Conservation (phyloP, 2,113 vertebrate species). For the Centropristis striata region DNA sequence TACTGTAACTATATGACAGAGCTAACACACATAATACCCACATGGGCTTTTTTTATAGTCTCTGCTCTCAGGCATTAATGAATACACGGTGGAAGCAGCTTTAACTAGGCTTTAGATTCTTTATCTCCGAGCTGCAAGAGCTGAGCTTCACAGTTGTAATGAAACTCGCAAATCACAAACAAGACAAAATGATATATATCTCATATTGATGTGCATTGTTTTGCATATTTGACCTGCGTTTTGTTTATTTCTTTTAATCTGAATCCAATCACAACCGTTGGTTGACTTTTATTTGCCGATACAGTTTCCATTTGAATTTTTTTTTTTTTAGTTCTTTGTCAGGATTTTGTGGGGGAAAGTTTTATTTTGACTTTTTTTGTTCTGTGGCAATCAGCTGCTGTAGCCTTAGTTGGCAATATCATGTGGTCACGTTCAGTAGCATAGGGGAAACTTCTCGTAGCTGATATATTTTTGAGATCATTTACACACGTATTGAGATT, state of each 20-base stretch:
- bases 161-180: neutral
- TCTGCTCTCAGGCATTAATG: neutral
- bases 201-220: conserved; percentile 9
- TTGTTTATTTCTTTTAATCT: conserved; percentile 47
- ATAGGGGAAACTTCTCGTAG: conserved; percentile 13
- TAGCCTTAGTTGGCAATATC: conserved; percentile 7
- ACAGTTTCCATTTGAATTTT: conserved; percentile 33
- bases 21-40: neutral
- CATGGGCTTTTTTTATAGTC: neutral
- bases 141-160: neutral
- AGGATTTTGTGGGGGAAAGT: conserved; percentile 16
- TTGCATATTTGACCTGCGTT: conserved; percentile 10
- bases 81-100: neutral
- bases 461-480: conserved; percentile 23
- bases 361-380: conserved; percentile 36
- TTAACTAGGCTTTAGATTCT: neutral
- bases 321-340: conserved; percentile 40
- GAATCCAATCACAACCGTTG: conserved; percentile 40
- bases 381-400: conserved; percentile 54
- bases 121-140: neutral
- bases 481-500: conserved; percentile 25
- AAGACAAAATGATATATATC: neutral
- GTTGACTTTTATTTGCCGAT: conserved; percentile 49
- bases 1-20: conserved; percentile 61
- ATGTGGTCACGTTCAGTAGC: conserved; percentile 49